Conservation (phyloP, 1,140 invertebrate species). For the Trypoxylus dichotomus region DNA sequence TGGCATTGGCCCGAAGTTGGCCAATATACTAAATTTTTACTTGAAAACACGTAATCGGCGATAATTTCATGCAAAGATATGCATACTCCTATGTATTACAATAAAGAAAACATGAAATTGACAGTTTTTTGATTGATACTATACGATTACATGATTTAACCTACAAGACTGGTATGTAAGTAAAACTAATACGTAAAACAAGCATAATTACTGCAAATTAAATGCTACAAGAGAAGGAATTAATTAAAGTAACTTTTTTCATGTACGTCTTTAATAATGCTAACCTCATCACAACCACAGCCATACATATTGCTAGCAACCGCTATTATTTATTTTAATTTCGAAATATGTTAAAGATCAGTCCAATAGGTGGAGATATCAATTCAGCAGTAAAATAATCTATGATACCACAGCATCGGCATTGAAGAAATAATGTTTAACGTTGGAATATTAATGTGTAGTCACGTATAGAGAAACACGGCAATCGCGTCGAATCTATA, state of each 20-base stretch:
- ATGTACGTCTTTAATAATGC: too few relatives aligned
- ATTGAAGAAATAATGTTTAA: conserved; percentile 12
- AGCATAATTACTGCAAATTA: neutral
- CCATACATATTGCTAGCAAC: neutral
- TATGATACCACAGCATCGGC: neutral
- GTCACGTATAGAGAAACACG: conserved; percentile 34
- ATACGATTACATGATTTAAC: too few relatives aligned
- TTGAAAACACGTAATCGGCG: too few relatives aligned
- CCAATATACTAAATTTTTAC: too few relatives aligned
- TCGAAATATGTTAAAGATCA: conserved; percentile 12
- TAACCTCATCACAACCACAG: too few relatives aligned
- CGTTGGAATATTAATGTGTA: conserved; percentile 36
- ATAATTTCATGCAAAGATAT: too few relatives aligned
- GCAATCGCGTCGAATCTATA: conserved; percentile 37
- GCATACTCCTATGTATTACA: too few relatives aligned
- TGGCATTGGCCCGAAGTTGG: too few relatives aligned
- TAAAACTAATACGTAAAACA: neutral
- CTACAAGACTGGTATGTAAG: too few relatives aligned
- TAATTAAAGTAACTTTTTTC: neutral
- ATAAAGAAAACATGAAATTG: too few relatives aligned
- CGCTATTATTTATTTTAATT: conserved; percentile 19
- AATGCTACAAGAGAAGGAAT: neutral
- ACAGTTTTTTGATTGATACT: too few relatives aligned
- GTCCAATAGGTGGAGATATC: conserved; percentile 7
- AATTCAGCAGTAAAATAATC: neutral